Conservation (phyloP, 1,140 invertebrate genomes). For the Drosophila pallidifrons region DNA sequence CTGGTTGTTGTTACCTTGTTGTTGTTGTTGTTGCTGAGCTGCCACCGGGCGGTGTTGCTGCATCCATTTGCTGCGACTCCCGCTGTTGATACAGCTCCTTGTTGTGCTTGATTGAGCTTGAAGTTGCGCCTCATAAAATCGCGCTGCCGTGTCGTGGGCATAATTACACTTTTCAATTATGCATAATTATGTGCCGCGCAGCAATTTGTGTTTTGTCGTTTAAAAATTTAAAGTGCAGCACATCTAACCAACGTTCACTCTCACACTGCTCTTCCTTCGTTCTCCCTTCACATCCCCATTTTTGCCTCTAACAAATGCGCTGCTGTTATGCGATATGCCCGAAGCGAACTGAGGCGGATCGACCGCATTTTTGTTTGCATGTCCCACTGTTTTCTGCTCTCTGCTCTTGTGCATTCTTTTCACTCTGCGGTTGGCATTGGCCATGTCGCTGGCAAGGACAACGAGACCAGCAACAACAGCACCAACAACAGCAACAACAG, state of each 20-base stretch:
- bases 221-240: constrained; percentile 77
- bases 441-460: constrained; percentile 75
- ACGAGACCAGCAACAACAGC: constrained; percentile 52
- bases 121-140: constrained; percentile 73
- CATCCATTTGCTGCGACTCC: neutral
- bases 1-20: no score
- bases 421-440: constrained; percentile 74
- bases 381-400: constrained; percentile 6
- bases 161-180: constrained; percentile 82
- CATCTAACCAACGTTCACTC: constrained; percentile 7
- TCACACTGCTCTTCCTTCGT: constrained; percentile 2
- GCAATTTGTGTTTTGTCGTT: constrained; percentile 67
- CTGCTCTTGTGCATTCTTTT: constrained; percentile 1
- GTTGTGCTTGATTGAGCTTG: constrained; percentile 71
- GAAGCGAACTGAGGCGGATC: constrained; percentile 16
- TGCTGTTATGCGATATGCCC: constrained; percentile 67
- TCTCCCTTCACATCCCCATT: neutral
- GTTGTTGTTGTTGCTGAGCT: constrained; percentile 26
- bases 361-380: constrained; percentile 51
- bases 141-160: constrained; percentile 40
- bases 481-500: constrained; percentile 46
- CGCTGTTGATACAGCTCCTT: neutral
- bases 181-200: constrained; percentile 77
- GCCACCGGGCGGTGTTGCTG: constrained; percentile 23
- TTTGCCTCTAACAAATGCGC: constrained; percentile 3